Conservation (phyloP, 2,888 invertebrate genomes). For the Lasioglossum lativentre region DNA sequence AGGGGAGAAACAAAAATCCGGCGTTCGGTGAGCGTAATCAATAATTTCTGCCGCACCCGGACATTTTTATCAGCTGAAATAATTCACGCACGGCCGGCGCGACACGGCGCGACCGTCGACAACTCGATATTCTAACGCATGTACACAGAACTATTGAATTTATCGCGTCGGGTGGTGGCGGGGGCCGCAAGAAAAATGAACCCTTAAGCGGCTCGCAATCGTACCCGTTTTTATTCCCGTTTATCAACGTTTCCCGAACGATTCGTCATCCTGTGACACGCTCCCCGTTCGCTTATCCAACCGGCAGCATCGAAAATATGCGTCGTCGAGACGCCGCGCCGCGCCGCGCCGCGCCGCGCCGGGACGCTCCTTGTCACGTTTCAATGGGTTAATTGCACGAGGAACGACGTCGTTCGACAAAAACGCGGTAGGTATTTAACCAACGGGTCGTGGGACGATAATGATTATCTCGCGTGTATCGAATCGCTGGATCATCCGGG, state of each 20-base stretch:
- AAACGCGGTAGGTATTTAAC: slow-evolving; percentile 41
- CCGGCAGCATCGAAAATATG: slow-evolving; percentile 18
- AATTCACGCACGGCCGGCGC: slow-evolving; percentile 22
- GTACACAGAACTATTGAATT: slow-evolving; percentile 24
- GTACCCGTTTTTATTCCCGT: slow-evolving; percentile 40
- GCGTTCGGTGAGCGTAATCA: slow-evolving; percentile 13
- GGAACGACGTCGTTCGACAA: slow-evolving; percentile 47
- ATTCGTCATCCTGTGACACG: slow-evolving; percentile 53
- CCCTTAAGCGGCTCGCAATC: slow-evolving; percentile 45
- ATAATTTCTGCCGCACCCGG: slow-evolving; percentile 34
- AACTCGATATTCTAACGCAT: slow-evolving; percentile 24
- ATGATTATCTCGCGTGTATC: slow-evolving; percentile 4
- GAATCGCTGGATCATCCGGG: neutral
- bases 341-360: no score
- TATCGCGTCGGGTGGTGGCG: slow-evolving; percentile 8
- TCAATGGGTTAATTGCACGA: slow-evolving; percentile 62
- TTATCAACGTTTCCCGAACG: slow-evolving; percentile 42
- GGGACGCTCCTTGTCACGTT: slow-evolving; percentile 59
- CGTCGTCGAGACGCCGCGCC: neutral
- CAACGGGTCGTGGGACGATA: slow-evolving; percentile 1
- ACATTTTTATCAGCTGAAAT: slow-evolving; percentile 42
- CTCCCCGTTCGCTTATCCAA: slow-evolving; percentile 22
- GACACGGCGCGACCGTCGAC: neutral
- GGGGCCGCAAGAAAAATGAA: slow-evolving; percentile 44
- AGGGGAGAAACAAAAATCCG: slow-evolving; percentile 1